Evolutionary conservation across 2,888 invertebrate species (phyloP).

Genomic region (Synanthedon vespiformis): DNA sequence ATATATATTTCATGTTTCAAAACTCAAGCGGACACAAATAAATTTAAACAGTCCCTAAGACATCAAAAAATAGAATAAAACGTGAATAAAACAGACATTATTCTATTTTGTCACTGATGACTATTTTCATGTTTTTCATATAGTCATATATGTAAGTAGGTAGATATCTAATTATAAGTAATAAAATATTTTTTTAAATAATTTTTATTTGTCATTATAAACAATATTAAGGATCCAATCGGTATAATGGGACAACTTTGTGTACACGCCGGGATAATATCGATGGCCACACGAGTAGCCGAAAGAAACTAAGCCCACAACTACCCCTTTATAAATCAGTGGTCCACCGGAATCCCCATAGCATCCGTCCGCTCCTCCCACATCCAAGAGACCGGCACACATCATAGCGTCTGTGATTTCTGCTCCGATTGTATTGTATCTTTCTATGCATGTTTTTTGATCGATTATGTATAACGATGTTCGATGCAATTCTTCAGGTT

Average conservation of each 20-base stretch:
- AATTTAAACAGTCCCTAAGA: no score
- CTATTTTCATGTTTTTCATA: no score
- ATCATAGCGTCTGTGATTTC: conserved; percentile 48
- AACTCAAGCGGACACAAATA: no score
- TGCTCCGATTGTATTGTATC: conserved; percentile 44
- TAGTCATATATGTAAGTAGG: no score
- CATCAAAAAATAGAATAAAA: no score
- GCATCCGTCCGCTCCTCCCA: conserved; percentile 52
- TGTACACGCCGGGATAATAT: conserved; percentile 57
- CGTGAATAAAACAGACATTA: no score
- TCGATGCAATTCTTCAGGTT: conserved; percentile 49
- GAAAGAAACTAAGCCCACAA: conserved; percentile 53
- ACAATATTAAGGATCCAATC: conserved; percentile 53
- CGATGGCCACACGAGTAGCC: conserved; percentile 54
- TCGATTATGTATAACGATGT: conserved; percentile 37
- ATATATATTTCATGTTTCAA: no score
- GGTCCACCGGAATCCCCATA: conserved; percentile 62
- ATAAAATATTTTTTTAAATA: no score
- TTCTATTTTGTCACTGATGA: no score
- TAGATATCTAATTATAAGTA: no score
- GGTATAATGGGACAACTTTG: conserved; percentile 50
- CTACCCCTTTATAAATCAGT: conserved; percentile 50
- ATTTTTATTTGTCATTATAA: conserved; percentile 32
- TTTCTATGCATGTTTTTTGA: conserved; percentile 31
- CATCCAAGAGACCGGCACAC: conserved; percentile 47